A percentile compares a stretch with the other conserved stretches of the same genome.
Conservation (phyloP, 2,888 invertebrate genomes). For the Drosophila limbata region DNA sequence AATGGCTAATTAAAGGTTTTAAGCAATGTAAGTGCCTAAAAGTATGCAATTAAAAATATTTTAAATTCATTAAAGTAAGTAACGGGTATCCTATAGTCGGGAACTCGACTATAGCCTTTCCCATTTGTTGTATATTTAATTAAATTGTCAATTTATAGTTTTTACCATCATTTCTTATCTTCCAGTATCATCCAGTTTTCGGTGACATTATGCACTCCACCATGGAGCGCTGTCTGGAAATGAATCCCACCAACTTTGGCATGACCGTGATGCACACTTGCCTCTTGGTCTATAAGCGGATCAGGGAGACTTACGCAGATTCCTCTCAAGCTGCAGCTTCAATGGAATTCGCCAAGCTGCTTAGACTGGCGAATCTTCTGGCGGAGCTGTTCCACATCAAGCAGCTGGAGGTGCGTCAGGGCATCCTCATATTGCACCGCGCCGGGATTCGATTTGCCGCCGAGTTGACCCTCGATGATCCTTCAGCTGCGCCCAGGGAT, state of each 20-base stretch:
- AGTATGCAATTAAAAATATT: no score
- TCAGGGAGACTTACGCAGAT: conserved; percentile 17
- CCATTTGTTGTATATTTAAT: no score
- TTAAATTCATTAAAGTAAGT: no score
- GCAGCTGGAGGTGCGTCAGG: conserved; percentile 34
- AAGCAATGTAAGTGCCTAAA: no score
- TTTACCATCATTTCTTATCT: no score
- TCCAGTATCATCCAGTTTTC: conserved; percentile 36
- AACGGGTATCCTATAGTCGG: no score
- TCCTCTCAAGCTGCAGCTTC: conserved; percentile 2
- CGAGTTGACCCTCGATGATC: background rate
- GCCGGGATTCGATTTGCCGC: conserved; percentile 57
- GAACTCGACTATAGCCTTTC: no score
- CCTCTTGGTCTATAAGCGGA: conserved; percentile 28
- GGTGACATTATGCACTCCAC: conserved; percentile 57
- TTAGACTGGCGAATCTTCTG: conserved; percentile 41
- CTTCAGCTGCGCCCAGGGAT: conserved; percentile 24
- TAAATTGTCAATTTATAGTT: no score
- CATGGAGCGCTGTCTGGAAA: conserved; percentile 42
- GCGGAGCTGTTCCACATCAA: conserved; percentile 29
- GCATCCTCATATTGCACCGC: conserved; percentile 47
- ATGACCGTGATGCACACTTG: conserved; percentile 67
- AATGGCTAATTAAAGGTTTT: no score
- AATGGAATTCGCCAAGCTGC: conserved; percentile 30
- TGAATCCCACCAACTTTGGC: conserved; percentile 54